phyloP scores from a whole-genome alignment of 2,113 vertebrate species.

The Pelodiscus sinensis region DNA sequence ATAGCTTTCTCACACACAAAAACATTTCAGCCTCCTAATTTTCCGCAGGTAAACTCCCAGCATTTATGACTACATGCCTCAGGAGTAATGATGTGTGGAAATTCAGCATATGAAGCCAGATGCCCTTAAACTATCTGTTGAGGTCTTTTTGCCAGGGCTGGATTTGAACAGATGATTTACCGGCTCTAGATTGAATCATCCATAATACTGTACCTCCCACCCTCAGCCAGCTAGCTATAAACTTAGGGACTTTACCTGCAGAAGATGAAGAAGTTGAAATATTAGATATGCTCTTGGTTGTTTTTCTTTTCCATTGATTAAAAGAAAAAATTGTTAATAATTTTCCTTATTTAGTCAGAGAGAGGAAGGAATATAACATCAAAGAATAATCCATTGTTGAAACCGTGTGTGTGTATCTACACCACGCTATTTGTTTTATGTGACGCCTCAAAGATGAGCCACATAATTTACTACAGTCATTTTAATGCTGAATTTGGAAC shows the following conservation, averaged over 20 bases:
- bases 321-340: too few relatives aligned
- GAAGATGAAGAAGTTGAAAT: neutral
- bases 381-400: neutral
- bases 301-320: neutral
- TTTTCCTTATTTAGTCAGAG: neutral
- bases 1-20: too few relatives aligned
- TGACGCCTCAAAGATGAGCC: neutral
- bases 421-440: neutral
- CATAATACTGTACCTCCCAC: neutral
- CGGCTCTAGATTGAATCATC: neutral
- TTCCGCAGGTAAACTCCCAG: neutral
- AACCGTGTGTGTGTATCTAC: neutral
- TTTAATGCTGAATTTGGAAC: neutral
- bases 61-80: neutral
- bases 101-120: neutral
- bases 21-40: neutral
- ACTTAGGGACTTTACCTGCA: neutral
- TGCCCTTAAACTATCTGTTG: neutral
- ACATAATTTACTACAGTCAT: neutral
- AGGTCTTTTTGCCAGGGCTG: neutral
- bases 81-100: neutral
- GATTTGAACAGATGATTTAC: neutral
- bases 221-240: neutral
- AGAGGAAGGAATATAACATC: neutral
- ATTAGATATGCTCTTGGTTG: neutral